These are phyloP conservation scores for Drosophila mulleri DNA, from an alignment of 2,888 invertebrate genomes.

Conservation along the genomic window DNA sequence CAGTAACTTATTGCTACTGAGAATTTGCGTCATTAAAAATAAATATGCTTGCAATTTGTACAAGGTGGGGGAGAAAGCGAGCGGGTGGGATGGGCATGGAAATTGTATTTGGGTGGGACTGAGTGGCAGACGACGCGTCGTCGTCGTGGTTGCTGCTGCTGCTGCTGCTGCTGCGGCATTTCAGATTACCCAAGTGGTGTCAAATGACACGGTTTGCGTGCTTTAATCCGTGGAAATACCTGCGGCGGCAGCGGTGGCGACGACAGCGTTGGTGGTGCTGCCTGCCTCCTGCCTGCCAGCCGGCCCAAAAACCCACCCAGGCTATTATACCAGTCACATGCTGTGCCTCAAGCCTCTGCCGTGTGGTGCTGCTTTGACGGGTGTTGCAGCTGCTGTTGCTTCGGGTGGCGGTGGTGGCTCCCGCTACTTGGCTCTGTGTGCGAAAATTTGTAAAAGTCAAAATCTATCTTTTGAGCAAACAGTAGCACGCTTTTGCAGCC, in stretches of 20 bases:
- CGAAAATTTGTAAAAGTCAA: slow-evolving; percentile 82
- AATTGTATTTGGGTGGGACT: slow-evolving; percentile 34
- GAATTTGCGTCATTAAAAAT: slow-evolving; percentile 77
- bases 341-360: slow-evolving; percentile 45
- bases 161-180: slow-evolving; percentile 65
- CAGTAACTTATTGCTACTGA: slow-evolving; percentile 65
- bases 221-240: slow-evolving; percentile 80
- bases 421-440: slow-evolving; percentile 53
- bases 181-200: slow-evolving; percentile 82
- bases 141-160: slow-evolving; percentile 52
- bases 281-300: slow-evolving; percentile 21
- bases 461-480: slow-evolving; percentile 81
- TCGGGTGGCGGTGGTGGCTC: slow-evolving; percentile 43
- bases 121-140: slow-evolving; percentile 41
- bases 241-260: slow-evolving; percentile 59
- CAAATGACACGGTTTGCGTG: slow-evolving; percentile 83
- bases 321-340: slow-evolving; percentile 80
- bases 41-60: slow-evolving; percentile 69
- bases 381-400: slow-evolving; percentile 20
- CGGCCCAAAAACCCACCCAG: slow-evolving; percentile 20
- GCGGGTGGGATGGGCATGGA: slow-evolving; percentile 16
- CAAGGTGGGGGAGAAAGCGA: background rate
- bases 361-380: slow-evolving; percentile 27
- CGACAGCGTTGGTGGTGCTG: slow-evolving; percentile 26
- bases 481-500: slow-evolving; percentile 51